Percentiles rank a stretch among this genome's conserved stretches.
phyloP scores from a whole-genome alignment of 1,140 invertebrate species.

The Calosoma granatense region DNA sequence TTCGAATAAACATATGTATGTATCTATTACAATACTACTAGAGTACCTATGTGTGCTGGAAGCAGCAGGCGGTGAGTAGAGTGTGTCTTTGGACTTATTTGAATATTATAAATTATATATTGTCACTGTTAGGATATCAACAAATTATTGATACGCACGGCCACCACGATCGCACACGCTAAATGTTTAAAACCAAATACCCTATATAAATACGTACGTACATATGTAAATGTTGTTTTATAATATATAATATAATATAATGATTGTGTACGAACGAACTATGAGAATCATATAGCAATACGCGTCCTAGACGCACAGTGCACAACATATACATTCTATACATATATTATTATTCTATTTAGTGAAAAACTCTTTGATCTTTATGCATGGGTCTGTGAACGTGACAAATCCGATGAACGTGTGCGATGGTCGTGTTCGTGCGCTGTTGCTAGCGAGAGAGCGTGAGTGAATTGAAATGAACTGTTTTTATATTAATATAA shows the following conservation, averaged over 20 bases:
- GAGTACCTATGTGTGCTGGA: conserved; percentile 33
- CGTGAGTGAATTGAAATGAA: conserved; percentile 20
- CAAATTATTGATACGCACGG: conserved; percentile 3
- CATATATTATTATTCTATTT: not conserved
- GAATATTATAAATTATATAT: conserved; percentile 30
- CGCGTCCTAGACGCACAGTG: too few species aligned
- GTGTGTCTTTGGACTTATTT: conserved; percentile 13
- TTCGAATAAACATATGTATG: conserved; percentile 7
- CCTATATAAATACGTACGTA: too few species aligned
- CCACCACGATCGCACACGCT: not conserved
- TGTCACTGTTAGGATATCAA: conserved; percentile 28
- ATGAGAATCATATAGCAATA: not conserved
- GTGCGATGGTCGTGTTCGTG: conserved; percentile 6
- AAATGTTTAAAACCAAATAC: not conserved
- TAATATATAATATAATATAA: too few species aligned
- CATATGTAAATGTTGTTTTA: not conserved
- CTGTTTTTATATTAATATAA: conserved; percentile 28
- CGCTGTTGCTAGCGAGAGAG: conserved; percentile 17
- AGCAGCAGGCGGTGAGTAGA: conserved; percentile 25
- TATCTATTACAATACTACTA: conserved; percentile 27
- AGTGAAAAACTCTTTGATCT: conserved; percentile 12
- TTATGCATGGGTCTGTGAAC: conserved; percentile 9
- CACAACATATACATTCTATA: too few species aligned
- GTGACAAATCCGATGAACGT: not conserved
- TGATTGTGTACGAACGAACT: too few species aligned